A percentile compares a stretch with the other conserved stretches of the same genome.
Conservation (phyloP, 2,113 vertebrate species). For the Microcebus lehilahytsara region DNA sequence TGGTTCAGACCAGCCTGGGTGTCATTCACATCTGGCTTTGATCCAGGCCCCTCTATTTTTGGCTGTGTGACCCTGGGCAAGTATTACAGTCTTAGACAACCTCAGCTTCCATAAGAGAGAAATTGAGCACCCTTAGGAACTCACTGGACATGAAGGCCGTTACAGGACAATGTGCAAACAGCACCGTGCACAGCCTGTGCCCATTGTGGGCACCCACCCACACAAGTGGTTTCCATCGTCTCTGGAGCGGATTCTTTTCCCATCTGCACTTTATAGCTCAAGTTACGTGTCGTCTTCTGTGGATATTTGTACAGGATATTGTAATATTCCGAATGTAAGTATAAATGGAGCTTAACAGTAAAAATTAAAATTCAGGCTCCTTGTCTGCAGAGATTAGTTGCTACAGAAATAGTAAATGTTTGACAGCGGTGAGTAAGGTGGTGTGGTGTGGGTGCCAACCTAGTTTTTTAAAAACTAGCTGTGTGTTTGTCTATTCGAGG, state of each 20-base stretch:
- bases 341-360: background rate
- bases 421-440: background rate
- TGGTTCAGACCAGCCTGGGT: background rate
- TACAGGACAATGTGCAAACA: background rate
- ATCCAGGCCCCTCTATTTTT: background rate
- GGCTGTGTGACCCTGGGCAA: background rate
- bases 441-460: background rate
- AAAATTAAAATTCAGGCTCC: constrained; percentile 4
- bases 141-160: background rate
- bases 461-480: background rate
- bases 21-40: background rate
- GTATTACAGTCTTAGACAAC: background rate
- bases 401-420: background rate
- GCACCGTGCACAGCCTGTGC: accelerated
- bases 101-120: background rate
- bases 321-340: background rate
- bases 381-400: background rate
- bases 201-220: accelerated
- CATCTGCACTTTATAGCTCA: background rate
- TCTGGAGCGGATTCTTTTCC: background rate
- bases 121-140: background rate
- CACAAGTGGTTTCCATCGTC: background rate
- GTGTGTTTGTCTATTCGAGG: background rate
- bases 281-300: background rate
- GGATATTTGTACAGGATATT: background rate